phyloP scores from a whole-genome alignment of 2,797 vertebrate species.

The Lycodopsis pacificus region DNA sequence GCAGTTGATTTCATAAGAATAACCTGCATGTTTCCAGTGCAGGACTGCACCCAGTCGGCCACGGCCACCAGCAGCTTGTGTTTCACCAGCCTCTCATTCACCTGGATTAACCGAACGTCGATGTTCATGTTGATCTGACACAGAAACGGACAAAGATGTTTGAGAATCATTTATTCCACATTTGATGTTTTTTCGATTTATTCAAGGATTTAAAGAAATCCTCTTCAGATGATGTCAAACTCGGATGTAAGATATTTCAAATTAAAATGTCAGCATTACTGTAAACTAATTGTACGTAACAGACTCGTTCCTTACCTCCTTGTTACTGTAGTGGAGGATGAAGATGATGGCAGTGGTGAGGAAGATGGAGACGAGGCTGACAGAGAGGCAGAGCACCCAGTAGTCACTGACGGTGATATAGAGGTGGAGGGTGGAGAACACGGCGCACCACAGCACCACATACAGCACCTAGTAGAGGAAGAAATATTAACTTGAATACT shows the following conservation, averaged over 20 bases:
- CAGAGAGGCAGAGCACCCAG: constrained; percentile 83
- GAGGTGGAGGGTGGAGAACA: constrained; percentile 83
- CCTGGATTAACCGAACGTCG: constrained; percentile 83
- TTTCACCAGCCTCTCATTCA: constrained; percentile 82
- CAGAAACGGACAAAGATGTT: constrained; percentile 30
- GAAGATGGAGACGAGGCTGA: constrained; percentile 81
- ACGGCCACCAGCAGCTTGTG: constrained; percentile 82
- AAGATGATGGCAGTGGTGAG: constrained; percentile 79
- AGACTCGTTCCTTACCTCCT: constrained; percentile 62
- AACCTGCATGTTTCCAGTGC: constrained; percentile 82
- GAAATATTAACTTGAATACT: not conserved
- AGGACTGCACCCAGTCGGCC: constrained; percentile 83
- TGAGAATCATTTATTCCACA: not conserved
- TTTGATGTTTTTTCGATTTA: not conserved
- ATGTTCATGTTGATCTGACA: constrained; percentile 83
- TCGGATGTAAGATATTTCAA: not conserved
- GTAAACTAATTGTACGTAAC: not conserved
- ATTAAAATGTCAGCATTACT: not conserved
- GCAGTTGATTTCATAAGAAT: not conserved
- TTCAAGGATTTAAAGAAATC: not conserved
- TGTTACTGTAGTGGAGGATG: constrained; percentile 79
- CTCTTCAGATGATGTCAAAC: not conserved
- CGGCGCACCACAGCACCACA: constrained; percentile 82
- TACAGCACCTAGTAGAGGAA: constrained; percentile 79
- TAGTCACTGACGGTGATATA: constrained; percentile 73